Evolutionary conservation across 2,888 invertebrate species (phyloP), one percentile per base, ranked within the genome.

Genomic region (Netelia inedita): DNA sequence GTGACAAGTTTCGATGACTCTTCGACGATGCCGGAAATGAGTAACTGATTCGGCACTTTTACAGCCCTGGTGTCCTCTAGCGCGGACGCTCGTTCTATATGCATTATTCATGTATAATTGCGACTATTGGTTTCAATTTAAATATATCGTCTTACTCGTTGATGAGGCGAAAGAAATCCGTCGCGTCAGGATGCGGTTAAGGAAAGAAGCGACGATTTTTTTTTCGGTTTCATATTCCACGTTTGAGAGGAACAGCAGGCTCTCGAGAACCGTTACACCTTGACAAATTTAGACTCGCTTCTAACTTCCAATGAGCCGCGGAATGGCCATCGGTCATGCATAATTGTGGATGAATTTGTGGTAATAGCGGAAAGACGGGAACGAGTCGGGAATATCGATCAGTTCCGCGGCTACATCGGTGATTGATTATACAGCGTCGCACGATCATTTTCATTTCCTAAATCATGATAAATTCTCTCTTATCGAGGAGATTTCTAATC

Each of bases 31-130:
- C 41, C 55, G 81, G 82, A 78, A 86, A 86, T 84, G 85, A 87
- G 79, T 86, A 88, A 88, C 87, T 83, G 82, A 88, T 88, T 85
- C 83, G 73, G 57, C 68, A 83, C 43, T 66, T 86, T 57, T 66
- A 57, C 50, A 41, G 21, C n/a, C 82, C 61, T 35, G 50, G 55
- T 81, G 81, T 83, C 82, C 74, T 87, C 75, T 83, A 86, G 71
- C 73, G 55, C 76, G 53, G 81, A 66, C 3, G 50, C 63, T 63
- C 50, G 63, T 63, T 14, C 23, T 59, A 21, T 19, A 50, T 50
- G 46, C 61, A 74, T 63, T 50, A 50, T 61, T 23, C 50, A 63
- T 50, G 46, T 28, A 74, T n/a, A 74, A 74, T 74, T 28, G 16
- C 28, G 74, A 19, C 61, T 35, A 63, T 74, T 50, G 50, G 41